Percentiles rank a stretch among this genome's conserved stretches.
Conservation (phyloP, 2,888 invertebrate species). For the Agrypnus murinus region DNA sequence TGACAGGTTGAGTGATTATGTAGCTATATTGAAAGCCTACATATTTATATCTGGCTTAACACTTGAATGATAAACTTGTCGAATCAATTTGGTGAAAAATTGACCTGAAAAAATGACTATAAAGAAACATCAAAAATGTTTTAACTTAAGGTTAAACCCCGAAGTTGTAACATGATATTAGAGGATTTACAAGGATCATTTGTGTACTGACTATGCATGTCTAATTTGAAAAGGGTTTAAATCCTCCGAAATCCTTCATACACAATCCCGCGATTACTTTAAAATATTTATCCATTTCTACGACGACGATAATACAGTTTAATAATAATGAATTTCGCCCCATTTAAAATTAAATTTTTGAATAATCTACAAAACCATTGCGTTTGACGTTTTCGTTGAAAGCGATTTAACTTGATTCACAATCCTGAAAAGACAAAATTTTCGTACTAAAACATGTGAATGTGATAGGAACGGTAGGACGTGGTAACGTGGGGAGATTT, state of each 20-base stretch:
- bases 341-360: too few species aligned
- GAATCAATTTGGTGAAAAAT: constrained; percentile 14
- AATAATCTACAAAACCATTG: too few species aligned
- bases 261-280: too few species aligned
- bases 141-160: not conserved
- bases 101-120: not conserved
- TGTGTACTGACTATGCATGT: constrained; percentile 12
- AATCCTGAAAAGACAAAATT: constrained; percentile 24
- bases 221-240: not conserved
- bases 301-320: too few species aligned
- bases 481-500: constrained; percentile 28
- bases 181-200: constrained; percentile 11
- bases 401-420: too few species aligned
- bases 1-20: constrained; percentile 14
- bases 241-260: not conserved
- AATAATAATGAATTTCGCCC: too few species aligned
- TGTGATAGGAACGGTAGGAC: constrained; percentile 13
- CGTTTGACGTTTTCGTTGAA: too few species aligned
- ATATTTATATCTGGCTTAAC: constrained; percentile 5
- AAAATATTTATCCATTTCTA: too few species aligned
- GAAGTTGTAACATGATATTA: constrained; percentile 2
- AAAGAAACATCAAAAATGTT: constrained; percentile 6
- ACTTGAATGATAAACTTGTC: constrained; percentile 14
- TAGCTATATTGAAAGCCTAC: constrained; percentile 11
- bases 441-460: constrained; percentile 17